Base-by-base conservation (phyloP, 2,888 invertebrate species). In the Trachelus stipa region DNA sequence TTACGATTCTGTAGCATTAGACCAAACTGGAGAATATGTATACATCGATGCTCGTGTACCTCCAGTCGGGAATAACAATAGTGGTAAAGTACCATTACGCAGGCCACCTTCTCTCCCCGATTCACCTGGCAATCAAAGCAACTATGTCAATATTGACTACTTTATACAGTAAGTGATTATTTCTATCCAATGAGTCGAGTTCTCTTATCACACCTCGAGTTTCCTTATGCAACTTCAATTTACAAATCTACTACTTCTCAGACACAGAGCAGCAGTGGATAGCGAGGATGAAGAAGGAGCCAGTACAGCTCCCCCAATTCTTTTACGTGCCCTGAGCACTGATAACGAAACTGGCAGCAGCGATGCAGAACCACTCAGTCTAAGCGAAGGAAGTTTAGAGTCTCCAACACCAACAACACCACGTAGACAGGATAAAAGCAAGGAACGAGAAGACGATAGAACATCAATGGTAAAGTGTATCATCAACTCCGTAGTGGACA, bases 141-240 rank as follows among this genome's bases (percentile, higher is more conserved):
- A 97, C 92, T 97, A 97, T 92, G 97, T 97, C 91, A 97, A 97
- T 92, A 97, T 97, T 92, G 97, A 97, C 92, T 97, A 97, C 91
- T 97, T 97, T 87, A 95, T 97, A 91, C 95, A 96, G 96, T 96
- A 91, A 93, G 95, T 93, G 81, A 79, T 74, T 79, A 34, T 75
- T 31, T 75, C 31, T 37, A 78, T 4, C 30, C 74, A 23, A 56
- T 56, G 56, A 23, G 23, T 40, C 6, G 15, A 40, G 23, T 23
- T 56, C 23, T n/a, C 23, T 68, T 11, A 12, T 34, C 1, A 34
- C 3, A 78, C 75, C 68, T 71, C 71, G 33, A 71, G 3, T 56
- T 2, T 56, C 56, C 15, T 15, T 9, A 56, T 9, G 2, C 9
- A 56, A 23, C 9, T 69, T 37, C 73, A 56, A 23, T 23, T 56